These are phyloP conservation scores for Tipula lateralis DNA, from an alignment of 2,888 invertebrate species.

Conservation along the genomic window DNA sequence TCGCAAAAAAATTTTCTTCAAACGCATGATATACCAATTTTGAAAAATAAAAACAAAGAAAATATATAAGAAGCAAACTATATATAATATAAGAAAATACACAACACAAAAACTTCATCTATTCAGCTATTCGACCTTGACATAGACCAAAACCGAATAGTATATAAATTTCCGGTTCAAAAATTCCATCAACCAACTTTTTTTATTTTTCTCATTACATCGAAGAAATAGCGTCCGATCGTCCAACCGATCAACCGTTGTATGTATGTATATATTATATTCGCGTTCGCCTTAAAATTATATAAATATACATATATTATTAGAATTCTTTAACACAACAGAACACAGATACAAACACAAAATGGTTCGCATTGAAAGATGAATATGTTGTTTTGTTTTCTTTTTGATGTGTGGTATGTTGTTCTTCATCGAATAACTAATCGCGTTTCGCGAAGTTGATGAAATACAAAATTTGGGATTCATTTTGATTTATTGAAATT, in stretches of 20 bases:
- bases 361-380: not conserved
- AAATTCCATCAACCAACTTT: not conserved
- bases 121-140: constrained; percentile 24
- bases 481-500: not conserved
- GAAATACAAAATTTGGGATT: not conserved
- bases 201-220: not conserved
- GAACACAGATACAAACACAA: not conserved
- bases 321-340: not conserved
- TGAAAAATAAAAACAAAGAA: not conserved
- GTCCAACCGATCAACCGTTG: not conserved
- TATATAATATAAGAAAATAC: not conserved
- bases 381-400: not conserved
- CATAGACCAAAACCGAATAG: constrained; percentile 19
- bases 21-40: not conserved
- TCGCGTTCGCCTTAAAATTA: not conserved
- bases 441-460: not conserved
- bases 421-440: not conserved
- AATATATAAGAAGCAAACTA: not conserved
- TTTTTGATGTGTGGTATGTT: not conserved
- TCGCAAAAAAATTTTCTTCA: not conserved
- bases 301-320: not conserved
- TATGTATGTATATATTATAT: not conserved
- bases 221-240: not conserved
- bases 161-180: constrained; percentile 1
- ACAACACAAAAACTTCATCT: not conserved